Base-by-base conservation (phyloP, 2,888 invertebrate genomes). In the Synergus itoensis region DNA sequence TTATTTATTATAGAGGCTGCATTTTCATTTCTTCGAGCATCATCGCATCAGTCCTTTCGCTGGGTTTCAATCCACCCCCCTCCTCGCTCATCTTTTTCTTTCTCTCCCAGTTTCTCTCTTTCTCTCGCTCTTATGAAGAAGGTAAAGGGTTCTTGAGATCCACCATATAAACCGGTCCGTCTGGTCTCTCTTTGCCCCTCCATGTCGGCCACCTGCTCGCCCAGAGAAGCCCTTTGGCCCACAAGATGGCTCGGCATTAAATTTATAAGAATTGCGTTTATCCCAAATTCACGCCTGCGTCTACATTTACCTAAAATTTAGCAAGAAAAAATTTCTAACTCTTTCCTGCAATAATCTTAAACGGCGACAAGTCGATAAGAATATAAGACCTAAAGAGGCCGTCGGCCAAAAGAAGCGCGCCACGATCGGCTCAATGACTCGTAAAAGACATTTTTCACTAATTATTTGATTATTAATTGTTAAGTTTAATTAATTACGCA, bases 141-240 rank as follows among this genome's bases (percentile, higher is more conserved):
- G 81, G 82, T 78, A 73, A 85, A 86, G 87, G 86, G 87, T 86
- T 88, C 89, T 87, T 85, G 80, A 86, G 88, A 89, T 90, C 89
- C 86, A 87, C 89, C 89, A 86, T 87, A 87, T 88, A 91, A 92
- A 92, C 92, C 92, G 92, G 92, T 92, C 90, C 88, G 90, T 91
- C 90, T 89, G 89, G 91, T 91, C 90, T 85, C 83, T 84, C 85
- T 76, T 80, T 83, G 84, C 85, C 88, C 88, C 88, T 84, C 88
- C 88, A 84, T 79, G 65, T 77, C 86, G 89, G 86, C 90, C 92
- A 92, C 92, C 92, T 92, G 92, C 90, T 88, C 88, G 79, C 86
- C 85, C 86, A 87, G 86, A 82, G 86, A 87, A 86, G 84, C 87
- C 85, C 86, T 86, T 85, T 84, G 85, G 83, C 78, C 85, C 83